Evolutionary conservation across 2,113 vertebrate species (phyloP).

Genomic region (Gymnocephalus cernua): DNA sequence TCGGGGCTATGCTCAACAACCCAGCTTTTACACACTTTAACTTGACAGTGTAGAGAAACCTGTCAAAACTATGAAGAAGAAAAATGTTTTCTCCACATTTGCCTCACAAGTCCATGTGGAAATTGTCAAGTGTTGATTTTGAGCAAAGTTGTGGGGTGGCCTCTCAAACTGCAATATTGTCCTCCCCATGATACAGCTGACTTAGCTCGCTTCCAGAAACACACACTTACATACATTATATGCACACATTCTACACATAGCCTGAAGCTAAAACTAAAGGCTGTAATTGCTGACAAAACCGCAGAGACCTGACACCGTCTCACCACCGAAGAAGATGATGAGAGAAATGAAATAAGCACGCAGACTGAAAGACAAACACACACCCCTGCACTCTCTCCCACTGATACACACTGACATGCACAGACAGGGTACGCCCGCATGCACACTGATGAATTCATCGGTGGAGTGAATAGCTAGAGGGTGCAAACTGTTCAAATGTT

Average conservation of each 20-base stretch:
- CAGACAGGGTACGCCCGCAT: background rate
- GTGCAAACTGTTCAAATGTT: slow-evolving; percentile 42
- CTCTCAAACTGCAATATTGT: background rate
- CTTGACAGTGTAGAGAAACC: background rate
- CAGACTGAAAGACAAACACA: slow-evolving; percentile 26
- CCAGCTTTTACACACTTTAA: background rate
- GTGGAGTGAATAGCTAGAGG: slow-evolving; percentile 32
- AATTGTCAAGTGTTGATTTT: slow-evolving; percentile 5
- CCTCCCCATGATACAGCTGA: background rate
- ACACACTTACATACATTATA: background rate
- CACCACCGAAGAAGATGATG: slow-evolving; percentile 32
- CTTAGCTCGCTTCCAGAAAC: slow-evolving; percentile 5
- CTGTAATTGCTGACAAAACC: slow-evolving; percentile 52
- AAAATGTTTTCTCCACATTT: background rate
- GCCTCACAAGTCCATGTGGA: slow-evolving; percentile 22
- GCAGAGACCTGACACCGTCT: slow-evolving; percentile 45
- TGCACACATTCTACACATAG: slow-evolving; percentile 10
- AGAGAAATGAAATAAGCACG: slow-evolving; percentile 30
- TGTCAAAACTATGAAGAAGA: background rate
- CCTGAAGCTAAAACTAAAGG: slow-evolving; percentile 49
- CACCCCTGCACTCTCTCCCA: background rate
- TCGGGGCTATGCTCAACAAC: background rate
- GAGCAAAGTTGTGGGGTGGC: background rate
- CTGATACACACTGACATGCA: slow-evolving; percentile 2
- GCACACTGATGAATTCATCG: slow-evolving; percentile 16